A percentile compares a stretch with the other conserved stretches of the same genome.
Evolutionary conservation across 92 coral and sea anemone species (phyloP).

Genomic region (Heliopora coerulea): DNA sequence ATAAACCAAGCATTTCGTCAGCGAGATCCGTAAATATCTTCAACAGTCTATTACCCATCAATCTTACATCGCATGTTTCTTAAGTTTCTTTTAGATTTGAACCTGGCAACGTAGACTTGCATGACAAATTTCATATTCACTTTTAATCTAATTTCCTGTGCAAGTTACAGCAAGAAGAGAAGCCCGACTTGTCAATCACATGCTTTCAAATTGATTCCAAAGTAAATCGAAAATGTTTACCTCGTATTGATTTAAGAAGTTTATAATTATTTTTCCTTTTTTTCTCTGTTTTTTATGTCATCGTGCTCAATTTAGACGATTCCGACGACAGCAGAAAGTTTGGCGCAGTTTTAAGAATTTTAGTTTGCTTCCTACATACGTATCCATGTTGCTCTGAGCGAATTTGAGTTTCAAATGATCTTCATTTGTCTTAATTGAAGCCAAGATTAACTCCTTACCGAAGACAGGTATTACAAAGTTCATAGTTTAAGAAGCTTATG

Average conservation of each 20-base stretch:
- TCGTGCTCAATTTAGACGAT: no score
- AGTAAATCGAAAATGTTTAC: conserved; percentile 37
- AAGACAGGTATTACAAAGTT: no score
- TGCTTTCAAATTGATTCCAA: conserved; percentile 47
- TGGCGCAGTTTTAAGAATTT: no score
- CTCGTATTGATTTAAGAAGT: conserved; percentile 32
- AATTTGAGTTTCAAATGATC: background rate
- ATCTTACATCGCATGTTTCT: no score
- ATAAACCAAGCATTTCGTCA: conserved; percentile 11
- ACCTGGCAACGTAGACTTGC: conserved; percentile 16
- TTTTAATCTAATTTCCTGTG: conserved; percentile 48
- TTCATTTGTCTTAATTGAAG: no score
- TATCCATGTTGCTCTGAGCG: no score
- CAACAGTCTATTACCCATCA: no score
- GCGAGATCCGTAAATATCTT: background rate
- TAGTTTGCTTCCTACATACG: background rate
- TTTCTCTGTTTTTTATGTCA: no score
- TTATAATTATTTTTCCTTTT: conserved; percentile 27
- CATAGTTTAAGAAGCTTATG: no score
- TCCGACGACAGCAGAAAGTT: no score
- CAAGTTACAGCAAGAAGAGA: conserved; percentile 2
- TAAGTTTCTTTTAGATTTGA: conserved; percentile 11
- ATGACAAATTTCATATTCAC: conserved; percentile 41
- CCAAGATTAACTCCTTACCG: background rate
- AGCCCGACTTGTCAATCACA: conserved; percentile 39